These are phyloP conservation scores for Hexactinellida sp. DNA, from an alignment of 37 sponge, comb jelly and placozoan genomes.

Conservation along the genomic window DNA sequence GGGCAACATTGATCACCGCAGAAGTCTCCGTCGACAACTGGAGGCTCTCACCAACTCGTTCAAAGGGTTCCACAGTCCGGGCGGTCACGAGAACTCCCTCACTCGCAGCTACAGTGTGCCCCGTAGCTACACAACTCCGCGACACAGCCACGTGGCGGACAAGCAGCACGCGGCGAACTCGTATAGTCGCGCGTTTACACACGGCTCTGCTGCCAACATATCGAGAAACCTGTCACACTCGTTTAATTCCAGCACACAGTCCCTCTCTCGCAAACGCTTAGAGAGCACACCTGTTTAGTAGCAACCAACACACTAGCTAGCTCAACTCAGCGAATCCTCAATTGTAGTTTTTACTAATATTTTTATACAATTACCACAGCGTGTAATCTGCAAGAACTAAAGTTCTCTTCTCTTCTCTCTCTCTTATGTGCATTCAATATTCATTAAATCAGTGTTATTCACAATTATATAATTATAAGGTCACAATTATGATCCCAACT, in stretches of 20 bases:
- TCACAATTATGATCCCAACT: background rate
- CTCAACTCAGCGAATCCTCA: background rate
- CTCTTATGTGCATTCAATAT: background rate
- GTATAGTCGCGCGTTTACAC: background rate
- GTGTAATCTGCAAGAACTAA: background rate
- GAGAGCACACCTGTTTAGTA: constrained; percentile 3
- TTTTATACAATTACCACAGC: constrained; percentile 17
- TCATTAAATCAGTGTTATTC: background rate
- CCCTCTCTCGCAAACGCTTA: background rate
- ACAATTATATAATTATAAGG: background rate
- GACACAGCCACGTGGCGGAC: background rate
- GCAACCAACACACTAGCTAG: background rate
- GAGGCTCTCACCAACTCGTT: background rate
- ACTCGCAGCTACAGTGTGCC: background rate
- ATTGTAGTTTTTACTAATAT: constrained; percentile 1
- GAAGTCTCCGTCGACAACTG: background rate
- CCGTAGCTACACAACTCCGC: background rate
- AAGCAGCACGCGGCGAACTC: background rate
- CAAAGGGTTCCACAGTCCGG: background rate
- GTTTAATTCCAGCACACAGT: background rate
- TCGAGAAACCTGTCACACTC: background rate
- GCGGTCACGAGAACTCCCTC: background rate
- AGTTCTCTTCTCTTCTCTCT: background rate
- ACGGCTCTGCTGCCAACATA: background rate
- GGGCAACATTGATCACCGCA: background rate